Conservation (phyloP, 2,888 invertebrate species). For the Polydrusus tereticollis region DNA sequence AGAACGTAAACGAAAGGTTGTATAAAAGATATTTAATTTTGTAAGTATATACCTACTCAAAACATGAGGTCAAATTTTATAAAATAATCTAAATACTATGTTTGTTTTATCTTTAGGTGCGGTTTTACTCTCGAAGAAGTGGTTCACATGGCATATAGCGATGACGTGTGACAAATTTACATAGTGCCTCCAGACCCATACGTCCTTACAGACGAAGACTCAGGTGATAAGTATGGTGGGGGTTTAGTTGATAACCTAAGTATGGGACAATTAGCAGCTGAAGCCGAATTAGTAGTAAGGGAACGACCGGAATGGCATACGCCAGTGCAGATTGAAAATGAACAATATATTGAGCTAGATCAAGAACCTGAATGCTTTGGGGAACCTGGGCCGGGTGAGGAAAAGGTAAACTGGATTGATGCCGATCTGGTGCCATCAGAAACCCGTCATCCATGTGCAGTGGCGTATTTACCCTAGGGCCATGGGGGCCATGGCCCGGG, state of each 20-base stretch:
- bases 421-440: neutral
- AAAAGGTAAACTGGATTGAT: neutral
- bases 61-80: neutral
- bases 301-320: neutral
- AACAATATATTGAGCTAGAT: neutral
- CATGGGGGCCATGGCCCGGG: too few species aligned
- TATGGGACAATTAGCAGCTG: conserved; percentile 29
- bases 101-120: neutral
- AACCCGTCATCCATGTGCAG: too few species aligned
- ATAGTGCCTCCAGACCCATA: neutral
- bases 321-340: neutral
- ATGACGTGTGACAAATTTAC: neutral
- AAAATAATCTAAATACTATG: neutral
- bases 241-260: conserved; percentile 36
- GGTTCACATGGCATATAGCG: neutral
- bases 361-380: neutral
- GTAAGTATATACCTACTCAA: too few species aligned
- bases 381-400: neutral
- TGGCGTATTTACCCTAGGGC: too few species aligned
- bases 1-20: too few species aligned
- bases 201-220: conserved; percentile 41
- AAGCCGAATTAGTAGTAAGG: conserved; percentile 28
- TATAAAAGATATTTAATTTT: too few species aligned
- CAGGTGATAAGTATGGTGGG: conserved; percentile 43
- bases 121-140: neutral